These are phyloP conservation scores for Poicephalus gulielmi DNA, from an alignment of 2,113 vertebrate species.

Conservation along the genomic window DNA sequence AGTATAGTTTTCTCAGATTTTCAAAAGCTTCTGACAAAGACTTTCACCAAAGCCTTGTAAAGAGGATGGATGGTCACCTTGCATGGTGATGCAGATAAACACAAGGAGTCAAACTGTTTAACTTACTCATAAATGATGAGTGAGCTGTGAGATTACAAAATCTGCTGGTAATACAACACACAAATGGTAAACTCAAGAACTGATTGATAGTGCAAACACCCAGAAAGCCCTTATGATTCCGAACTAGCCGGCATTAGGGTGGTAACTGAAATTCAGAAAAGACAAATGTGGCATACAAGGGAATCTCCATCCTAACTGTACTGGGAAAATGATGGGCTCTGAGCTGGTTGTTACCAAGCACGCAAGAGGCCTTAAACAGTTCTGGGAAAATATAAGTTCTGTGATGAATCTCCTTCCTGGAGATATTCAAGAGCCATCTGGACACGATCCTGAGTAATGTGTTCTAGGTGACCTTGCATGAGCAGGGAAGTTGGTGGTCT, in stretches of 20 bases:
- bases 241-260: neutral
- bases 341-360: neutral
- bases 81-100: neutral
- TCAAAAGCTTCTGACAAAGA: neutral
- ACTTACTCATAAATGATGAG: neutral
- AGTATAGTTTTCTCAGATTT: neutral
- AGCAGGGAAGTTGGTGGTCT: neutral
- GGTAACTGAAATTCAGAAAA: neutral
- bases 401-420: neutral
- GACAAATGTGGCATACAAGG: neutral
- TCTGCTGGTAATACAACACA: neutral
- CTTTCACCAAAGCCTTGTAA: neutral
- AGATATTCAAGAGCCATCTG: neutral
- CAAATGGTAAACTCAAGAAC: neutral
- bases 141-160: neutral
- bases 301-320: neutral
- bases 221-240: neutral
- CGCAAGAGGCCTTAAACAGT: neutral
- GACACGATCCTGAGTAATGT: neutral
- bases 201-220: neutral
- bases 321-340: neutral
- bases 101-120: neutral
- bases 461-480: neutral
- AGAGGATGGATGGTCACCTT: neutral
- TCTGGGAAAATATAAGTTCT: neutral